These are phyloP conservation scores for Eudemis profundana DNA, from an alignment of 2,888 invertebrate species.

Conservation along the genomic window DNA sequence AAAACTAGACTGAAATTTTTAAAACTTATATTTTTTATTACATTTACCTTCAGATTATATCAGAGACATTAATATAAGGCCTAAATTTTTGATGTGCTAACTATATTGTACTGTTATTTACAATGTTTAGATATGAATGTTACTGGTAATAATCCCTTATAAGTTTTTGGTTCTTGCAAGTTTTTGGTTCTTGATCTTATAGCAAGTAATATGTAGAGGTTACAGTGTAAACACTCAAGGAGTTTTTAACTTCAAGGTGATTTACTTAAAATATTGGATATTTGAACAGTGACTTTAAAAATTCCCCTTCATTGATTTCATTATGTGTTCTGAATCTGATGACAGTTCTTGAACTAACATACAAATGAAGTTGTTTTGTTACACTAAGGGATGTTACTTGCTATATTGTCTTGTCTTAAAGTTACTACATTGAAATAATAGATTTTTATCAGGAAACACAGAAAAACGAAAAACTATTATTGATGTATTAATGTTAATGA, in stretches of 20 bases:
- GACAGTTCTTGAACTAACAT: background rate
- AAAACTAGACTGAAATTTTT: conserved; percentile 59
- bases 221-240: background rate
- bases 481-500: conserved; percentile 36
- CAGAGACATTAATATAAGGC: conserved; percentile 7
- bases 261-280: background rate
- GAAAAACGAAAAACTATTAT: conserved; percentile 21
- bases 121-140: conserved; percentile 18
- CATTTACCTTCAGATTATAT: conserved; percentile 33
- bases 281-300: background rate
- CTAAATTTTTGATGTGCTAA: conserved; percentile 13
- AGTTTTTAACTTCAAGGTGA: background rate
- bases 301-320: background rate
- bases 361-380: background rate
- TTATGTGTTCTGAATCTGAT: background rate
- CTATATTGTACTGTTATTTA: background rate
- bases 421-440: background rate
- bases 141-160: conserved; percentile 3
- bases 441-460: background rate
- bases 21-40: conserved; percentile 54
- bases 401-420: conserved; percentile 13
- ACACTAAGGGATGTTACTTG: background rate
- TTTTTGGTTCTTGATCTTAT: background rate
- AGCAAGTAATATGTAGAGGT: background rate
- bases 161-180: background rate